These are phyloP conservation scores for Sphyrna mokarran DNA, from an alignment of 2,113 vertebrate species.

Conservation along the genomic window DNA sequence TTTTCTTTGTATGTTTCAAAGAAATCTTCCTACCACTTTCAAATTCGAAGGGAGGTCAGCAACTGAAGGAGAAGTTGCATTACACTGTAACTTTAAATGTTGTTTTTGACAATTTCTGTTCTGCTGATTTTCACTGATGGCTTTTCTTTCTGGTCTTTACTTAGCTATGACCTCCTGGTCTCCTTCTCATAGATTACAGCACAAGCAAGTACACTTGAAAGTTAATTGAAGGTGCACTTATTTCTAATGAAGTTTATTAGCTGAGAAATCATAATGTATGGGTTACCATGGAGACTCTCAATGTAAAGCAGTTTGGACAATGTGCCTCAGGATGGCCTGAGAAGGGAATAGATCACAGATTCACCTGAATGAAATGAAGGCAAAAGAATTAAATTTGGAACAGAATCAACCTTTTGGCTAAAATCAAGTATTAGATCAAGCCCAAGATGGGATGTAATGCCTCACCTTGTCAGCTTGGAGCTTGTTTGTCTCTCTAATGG, in stretches of 20 bases:
- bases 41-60: neutral
- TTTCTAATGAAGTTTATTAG: neutral
- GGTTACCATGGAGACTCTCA: neutral
- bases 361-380: neutral
- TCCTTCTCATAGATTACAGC: neutral
- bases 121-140: neutral
- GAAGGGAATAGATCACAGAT: neutral
- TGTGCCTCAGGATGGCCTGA: neutral
- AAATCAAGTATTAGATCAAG: too few species aligned
- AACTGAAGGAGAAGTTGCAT: neutral
- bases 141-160: neutral
- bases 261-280: neutral
- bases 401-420: too few species aligned
- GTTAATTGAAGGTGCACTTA: neutral
- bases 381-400: neutral
- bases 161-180: neutral
- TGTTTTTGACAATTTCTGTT: neutral
- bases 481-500: too few species aligned
- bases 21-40: too few species aligned
- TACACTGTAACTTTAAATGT: neutral
- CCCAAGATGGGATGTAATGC: too few species aligned
- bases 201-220: neutral
- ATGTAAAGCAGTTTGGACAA: neutral
- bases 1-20: too few species aligned
- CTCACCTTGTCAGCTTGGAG: too few species aligned